Base-by-base conservation (phyloP, 2,113 vertebrate genomes). In the Chinchilla lanigera region DNA sequence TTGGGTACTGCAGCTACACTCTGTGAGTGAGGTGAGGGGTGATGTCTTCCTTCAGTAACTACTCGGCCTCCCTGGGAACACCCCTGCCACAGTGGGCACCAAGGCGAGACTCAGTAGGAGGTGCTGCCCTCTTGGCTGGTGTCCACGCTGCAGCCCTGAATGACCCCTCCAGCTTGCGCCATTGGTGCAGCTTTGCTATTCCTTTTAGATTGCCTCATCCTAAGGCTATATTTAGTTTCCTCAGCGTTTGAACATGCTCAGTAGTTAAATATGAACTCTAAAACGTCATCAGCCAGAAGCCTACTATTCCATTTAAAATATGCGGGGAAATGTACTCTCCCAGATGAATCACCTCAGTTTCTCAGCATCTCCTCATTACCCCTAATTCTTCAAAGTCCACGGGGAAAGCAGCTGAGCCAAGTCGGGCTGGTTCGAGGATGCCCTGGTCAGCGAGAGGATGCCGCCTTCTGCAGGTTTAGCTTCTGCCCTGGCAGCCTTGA, bases 201-300 rank as follows among this genome's bases (percentile, higher is more conserved):
- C 71, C 65, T 24, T 38, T 69, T 28, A 87, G 38, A 89, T 73
- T 83, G 80, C 87, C 86, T 80, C 44, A 78, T 73, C 58, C 22
- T 1, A 82, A 41, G 60, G 63, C 91, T 96, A 77, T 94, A 89
- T 83, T 96, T 97, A 97, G 86, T 78, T 61, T 96, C 67, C 52
- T 84, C 92, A 73, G 88, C 33, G 30, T 47, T 73, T 4, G 50
- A 73, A 86, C 82, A 80, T 13, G 33, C 78, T 67, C 47, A 19
- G 67, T 13, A 71, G 85, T 82, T 97, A 86, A 91, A 93, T 73
- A 67, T 56, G 89, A 93, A 95, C 67, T 83, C 50, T 3, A 50
- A 96, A 58, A 89, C 13, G 8, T 96, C 91, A 69, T 54, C 22
- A 54, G 7, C 75, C 63, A 58, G 90, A 26, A 56, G 91, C 81